Evolutionary conservation across 1,140 invertebrate species (phyloP).

Genomic region (Drosophila prosaltans): DNA sequence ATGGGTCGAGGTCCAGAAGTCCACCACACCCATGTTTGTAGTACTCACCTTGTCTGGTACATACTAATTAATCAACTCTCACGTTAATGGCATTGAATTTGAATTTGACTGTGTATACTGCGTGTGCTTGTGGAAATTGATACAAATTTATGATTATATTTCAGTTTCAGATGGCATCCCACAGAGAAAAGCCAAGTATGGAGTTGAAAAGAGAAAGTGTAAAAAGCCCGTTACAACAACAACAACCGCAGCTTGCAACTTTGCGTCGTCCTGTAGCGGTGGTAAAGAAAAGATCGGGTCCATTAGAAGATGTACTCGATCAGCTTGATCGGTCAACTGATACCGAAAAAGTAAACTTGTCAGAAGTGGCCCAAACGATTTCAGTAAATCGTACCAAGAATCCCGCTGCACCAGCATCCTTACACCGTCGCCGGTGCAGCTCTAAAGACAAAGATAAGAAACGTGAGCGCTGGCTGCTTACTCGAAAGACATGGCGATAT

Average conservation of each 20-base stretch:
- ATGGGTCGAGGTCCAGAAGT: constrained; percentile 10
- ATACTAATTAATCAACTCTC: constrained; percentile 12
- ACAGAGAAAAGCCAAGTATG: constrained; percentile 29
- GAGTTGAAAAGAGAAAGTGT: constrained; percentile 31
- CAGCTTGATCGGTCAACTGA: constrained; percentile 26
- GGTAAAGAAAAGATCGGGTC: constrained; percentile 65
- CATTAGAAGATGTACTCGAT: constrained; percentile 52
- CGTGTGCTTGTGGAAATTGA: constrained; percentile 7
- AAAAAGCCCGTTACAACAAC: background rate
- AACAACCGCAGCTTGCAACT: constrained; percentile 2
- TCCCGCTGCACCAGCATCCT: background rate
- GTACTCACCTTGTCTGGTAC: constrained; percentile 11
- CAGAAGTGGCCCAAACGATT: background rate
- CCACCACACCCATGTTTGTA: constrained; percentile 12
- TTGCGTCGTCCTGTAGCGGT: constrained; percentile 56
- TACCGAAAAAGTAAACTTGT: background rate
- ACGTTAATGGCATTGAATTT: constrained; percentile 14
- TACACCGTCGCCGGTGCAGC: constrained; percentile 36
- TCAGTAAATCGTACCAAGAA: background rate
- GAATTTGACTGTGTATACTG: constrained; percentile 6
- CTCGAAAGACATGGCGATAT: constrained; percentile 94
- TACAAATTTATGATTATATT: constrained; percentile 33
- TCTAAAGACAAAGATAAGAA: constrained; percentile 75
- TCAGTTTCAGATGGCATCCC: constrained; percentile 44
- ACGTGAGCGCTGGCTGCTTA: constrained; percentile 92